phyloP scores from a whole-genome alignment of 2,888 invertebrate species.

The Operophtera brumata region DNA sequence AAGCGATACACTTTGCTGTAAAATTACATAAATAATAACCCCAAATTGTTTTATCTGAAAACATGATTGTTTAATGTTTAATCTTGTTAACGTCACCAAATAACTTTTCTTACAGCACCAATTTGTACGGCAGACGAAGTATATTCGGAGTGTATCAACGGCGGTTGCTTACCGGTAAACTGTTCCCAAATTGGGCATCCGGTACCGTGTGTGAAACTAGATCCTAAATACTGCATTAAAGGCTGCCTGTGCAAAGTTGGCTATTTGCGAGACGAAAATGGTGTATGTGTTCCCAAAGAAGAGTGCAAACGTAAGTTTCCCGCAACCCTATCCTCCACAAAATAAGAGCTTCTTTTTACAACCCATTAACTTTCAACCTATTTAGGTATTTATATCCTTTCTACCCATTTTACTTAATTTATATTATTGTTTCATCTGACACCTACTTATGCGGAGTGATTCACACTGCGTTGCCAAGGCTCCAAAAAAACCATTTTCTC shows the following conservation, averaged over 20 bases:
- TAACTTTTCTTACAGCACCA: background rate
- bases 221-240: conserved; percentile 37
- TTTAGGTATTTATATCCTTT: too few species aligned
- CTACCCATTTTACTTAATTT: too few species aligned
- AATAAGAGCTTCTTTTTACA: too few species aligned
- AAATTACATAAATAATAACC: too few species aligned
- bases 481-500: too few species aligned
- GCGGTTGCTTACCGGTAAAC: conserved; percentile 41
- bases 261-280: conserved; percentile 40
- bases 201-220: conserved; percentile 37
- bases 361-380: conserved; percentile 16
- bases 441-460: too few species aligned
- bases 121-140: conserved; percentile 36
- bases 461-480: too few species aligned
- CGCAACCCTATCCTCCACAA: too few species aligned
- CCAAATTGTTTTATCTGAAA: too few species aligned
- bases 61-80: too few species aligned
- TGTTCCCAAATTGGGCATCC: conserved; percentile 43
- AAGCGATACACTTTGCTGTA: too few species aligned
- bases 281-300: conserved; percentile 41
- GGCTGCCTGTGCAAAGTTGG: conserved; percentile 47
- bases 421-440: too few species aligned
- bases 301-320: conserved; percentile 42
- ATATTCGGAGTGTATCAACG: conserved; percentile 42
- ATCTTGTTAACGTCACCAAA: background rate